Percentiles rank a stretch among this genome's conserved stretches.
phyloP scores from a whole-genome alignment of 2,888 invertebrate genomes.

The Zelleria hepariella region DNA sequence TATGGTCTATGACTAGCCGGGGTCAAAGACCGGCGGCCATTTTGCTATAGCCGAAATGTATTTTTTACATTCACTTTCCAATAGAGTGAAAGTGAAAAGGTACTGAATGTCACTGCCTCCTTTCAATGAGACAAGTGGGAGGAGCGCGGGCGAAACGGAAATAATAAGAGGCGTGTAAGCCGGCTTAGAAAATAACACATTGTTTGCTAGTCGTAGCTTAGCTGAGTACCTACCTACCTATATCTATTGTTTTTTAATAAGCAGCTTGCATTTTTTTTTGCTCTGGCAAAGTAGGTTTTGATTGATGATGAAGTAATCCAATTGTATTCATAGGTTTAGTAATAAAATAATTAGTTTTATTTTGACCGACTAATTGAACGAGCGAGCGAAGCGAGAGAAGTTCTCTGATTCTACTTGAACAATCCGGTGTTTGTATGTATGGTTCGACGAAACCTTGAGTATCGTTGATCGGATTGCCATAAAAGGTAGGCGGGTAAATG shows the following conservation, averaged over 20 bases:
- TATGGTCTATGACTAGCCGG: constrained; percentile 49
- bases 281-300: background rate
- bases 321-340: too few species aligned
- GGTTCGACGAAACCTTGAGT: too few species aligned
- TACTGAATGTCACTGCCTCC: constrained; percentile 67
- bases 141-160: constrained; percentile 34
- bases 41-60: constrained; percentile 65
- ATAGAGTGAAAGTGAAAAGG: constrained; percentile 70
- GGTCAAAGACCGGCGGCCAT: constrained; percentile 59
- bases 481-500: too few species aligned
- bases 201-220: background rate
- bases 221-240: constrained; percentile 1
- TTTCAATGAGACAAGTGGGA: constrained; percentile 65
- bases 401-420: too few species aligned
- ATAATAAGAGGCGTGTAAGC: constrained; percentile 35
- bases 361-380: too few species aligned
- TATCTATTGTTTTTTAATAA: background rate
- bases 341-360: too few species aligned
- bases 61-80: constrained; percentile 72
- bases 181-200: background rate
- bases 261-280: background rate
- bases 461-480: too few species aligned
- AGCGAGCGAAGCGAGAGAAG: too few species aligned
- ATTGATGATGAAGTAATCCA: too few species aligned
- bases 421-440: too few species aligned